Evolutionary conservation across 2,113 vertebrate genomes (phyloP).

Genomic region (Apteryx mantelli): DNA sequence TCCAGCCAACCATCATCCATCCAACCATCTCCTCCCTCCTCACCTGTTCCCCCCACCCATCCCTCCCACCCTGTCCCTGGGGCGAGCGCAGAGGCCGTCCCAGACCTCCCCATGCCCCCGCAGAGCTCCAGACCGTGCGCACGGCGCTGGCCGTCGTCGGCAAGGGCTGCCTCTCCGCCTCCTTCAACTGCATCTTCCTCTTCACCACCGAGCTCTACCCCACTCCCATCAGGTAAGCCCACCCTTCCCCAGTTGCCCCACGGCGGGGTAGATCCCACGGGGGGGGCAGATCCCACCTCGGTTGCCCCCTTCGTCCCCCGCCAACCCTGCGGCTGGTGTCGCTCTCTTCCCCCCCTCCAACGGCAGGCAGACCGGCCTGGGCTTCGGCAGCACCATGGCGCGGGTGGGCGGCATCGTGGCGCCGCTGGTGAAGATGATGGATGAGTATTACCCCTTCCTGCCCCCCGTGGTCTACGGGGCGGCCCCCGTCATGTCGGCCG

Average conservation of each 20-base stretch:
- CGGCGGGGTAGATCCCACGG: background rate
- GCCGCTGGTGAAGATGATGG: slow-evolving; percentile 87
- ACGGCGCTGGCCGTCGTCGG: slow-evolving; percentile 87
- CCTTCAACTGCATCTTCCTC: slow-evolving; percentile 87
- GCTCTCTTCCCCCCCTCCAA: no score
- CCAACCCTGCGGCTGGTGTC: background rate
- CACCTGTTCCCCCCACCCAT: no score
- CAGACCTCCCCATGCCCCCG: background rate
- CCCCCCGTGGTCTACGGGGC: slow-evolving; percentile 85
- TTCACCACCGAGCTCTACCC: slow-evolving; percentile 78
- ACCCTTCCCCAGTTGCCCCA: accelerated
- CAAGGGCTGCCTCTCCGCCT: slow-evolving; percentile 87
- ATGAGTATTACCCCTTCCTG: slow-evolving; percentile 82
- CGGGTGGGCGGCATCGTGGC: slow-evolving; percentile 90
- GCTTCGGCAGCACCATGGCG: slow-evolving; percentile 89
- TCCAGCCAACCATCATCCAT: background rate
- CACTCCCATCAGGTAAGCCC: slow-evolving; percentile 71
- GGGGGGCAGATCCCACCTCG: background rate
- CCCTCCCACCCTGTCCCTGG: background rate
- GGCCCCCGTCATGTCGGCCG: slow-evolving; percentile 75
- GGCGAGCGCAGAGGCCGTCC: background rate
- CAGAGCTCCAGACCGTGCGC: slow-evolving; percentile 80
- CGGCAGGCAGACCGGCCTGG: slow-evolving; percentile 89
- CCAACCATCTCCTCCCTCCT: background rate
- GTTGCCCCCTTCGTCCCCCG: background rate